These are phyloP conservation scores for Taurulus bubalis DNA, from an alignment of 2,113 vertebrate species.

Conservation along the genomic window DNA sequence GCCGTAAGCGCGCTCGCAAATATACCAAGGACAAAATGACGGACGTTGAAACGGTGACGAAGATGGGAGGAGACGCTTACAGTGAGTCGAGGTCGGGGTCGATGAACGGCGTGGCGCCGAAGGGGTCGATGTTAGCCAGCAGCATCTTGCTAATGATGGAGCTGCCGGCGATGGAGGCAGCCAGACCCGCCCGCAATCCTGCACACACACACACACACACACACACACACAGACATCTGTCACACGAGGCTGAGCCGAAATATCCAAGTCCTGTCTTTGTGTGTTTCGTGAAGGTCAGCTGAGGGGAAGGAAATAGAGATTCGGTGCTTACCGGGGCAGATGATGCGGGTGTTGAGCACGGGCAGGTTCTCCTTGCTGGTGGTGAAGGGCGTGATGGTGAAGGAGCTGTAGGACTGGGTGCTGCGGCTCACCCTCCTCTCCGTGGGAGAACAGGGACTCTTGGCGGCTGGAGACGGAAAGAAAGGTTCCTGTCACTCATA, in stretches of 20 bases:
- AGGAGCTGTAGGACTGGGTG: constrained; percentile 88
- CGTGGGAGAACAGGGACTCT: constrained; percentile 87
- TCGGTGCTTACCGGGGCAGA: constrained; percentile 90
- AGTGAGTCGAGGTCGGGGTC: constrained; percentile 95
- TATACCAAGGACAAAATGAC: background rate
- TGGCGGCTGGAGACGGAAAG: constrained; percentile 73
- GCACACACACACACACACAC: constrained; percentile 51
- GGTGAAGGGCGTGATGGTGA: constrained; percentile 88
- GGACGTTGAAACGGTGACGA: background rate
- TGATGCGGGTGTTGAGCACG: constrained; percentile 98
- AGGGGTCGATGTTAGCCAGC: constrained; percentile 96
- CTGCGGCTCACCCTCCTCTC: constrained; percentile 88
- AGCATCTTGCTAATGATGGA: constrained; percentile 99
- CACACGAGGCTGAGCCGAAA: background rate
- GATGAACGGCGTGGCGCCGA: constrained; percentile 96
- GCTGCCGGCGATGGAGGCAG: constrained; percentile 98
- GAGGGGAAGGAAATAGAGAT: background rate
- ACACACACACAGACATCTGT: constrained; percentile 33
- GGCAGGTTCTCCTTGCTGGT: constrained; percentile 97
- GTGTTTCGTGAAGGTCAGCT: background rate
- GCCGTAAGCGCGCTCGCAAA: background rate
- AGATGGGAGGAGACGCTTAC: constrained; percentile 81
- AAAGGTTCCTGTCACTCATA: background rate
- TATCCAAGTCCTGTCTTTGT: background rate
- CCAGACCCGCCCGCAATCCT: constrained; percentile 96